Conservation (phyloP, 2,888 invertebrate species). For the Cordylochernes scorpioides region DNA sequence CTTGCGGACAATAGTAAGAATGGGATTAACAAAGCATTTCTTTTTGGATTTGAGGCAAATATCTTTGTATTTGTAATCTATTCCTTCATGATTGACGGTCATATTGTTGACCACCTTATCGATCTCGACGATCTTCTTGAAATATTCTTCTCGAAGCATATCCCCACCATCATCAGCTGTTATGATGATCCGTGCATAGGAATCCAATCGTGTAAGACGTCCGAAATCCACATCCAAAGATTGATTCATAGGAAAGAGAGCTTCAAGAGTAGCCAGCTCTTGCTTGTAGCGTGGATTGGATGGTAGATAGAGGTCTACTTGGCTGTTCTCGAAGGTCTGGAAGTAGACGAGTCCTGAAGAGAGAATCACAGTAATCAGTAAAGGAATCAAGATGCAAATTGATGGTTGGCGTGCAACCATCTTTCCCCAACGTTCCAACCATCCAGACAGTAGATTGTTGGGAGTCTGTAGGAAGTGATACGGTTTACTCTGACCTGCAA, state of each 20-base stretch:
- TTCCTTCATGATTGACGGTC: conserved; percentile 35
- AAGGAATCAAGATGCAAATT: too few relatives aligned
- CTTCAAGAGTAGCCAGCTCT: conserved; percentile 52
- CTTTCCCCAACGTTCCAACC: too few relatives aligned
- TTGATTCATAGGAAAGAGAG: conserved; percentile 63
- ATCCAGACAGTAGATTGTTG: too few relatives aligned
- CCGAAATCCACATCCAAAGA: conserved; percentile 56
- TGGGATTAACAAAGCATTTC: conserved; percentile 57
- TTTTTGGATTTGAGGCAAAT: conserved; percentile 62
- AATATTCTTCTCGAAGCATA: conserved; percentile 46
- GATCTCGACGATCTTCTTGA: conserved; percentile 44
- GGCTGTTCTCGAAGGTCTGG: too few relatives aligned
- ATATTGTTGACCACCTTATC: conserved; percentile 51
- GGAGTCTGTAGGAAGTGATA: too few relatives aligned
- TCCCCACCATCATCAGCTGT: conserved; percentile 52
- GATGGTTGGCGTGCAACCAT: too few relatives aligned
- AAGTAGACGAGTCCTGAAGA: too few relatives aligned
- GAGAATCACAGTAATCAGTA: too few relatives aligned
- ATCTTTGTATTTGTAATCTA: conserved; percentile 44
- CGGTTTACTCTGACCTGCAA: too few relatives aligned
- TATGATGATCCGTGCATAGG: conserved; percentile 60
- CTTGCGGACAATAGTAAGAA: conserved; percentile 50
- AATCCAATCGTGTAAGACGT: conserved; percentile 63
- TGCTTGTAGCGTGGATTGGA: too few relatives aligned
- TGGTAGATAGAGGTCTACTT: too few relatives aligned